phyloP scores from a whole-genome alignment of 1,140 invertebrate species.

The Saxidomus purpurata region DNA sequence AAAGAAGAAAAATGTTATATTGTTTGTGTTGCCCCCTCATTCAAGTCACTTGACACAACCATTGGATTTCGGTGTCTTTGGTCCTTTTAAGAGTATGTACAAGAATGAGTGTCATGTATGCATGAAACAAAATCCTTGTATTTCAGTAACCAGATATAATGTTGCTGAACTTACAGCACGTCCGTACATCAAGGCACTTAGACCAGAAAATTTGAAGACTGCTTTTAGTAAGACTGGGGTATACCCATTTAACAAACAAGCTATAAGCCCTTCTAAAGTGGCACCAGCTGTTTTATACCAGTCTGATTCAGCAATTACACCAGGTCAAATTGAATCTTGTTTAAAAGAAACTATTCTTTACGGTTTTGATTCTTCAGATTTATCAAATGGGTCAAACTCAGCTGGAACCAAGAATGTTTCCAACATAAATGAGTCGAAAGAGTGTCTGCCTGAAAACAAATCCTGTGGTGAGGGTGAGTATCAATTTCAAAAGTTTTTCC shows the following conservation, averaged over 20 bases:
- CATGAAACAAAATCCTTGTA: not conserved
- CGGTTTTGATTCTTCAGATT: not conserved
- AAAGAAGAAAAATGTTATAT: constrained; percentile 60
- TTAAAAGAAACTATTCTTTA: not conserved
- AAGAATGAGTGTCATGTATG: constrained; percentile 41
- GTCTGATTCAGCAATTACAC: not conserved
- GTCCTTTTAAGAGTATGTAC: constrained; percentile 65
- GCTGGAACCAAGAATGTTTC: not conserved
- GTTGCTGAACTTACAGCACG: constrained; percentile 1
- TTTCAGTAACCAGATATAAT: constrained; percentile 33
- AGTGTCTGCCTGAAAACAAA: not conserved
- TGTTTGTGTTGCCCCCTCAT: constrained; percentile 73
- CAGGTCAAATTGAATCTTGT: not conserved
- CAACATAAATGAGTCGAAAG: not conserved
- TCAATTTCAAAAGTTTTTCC: not conserved
- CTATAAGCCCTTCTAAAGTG: constrained; percentile 11
- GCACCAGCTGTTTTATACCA: constrained; percentile 48
- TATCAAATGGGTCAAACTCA: not conserved
- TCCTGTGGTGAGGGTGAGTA: not conserved
- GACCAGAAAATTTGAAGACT: not conserved
- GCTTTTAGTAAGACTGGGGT: constrained; percentile 21
- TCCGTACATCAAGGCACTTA: constrained; percentile 26
- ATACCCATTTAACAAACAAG: constrained; percentile 29
- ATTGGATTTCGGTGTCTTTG: constrained; percentile 69
- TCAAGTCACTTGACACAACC: constrained; percentile 72